These are phyloP conservation scores for Mesitornis unicolor DNA, from an alignment of 2,113 vertebrate species.

Conservation along the genomic window DNA sequence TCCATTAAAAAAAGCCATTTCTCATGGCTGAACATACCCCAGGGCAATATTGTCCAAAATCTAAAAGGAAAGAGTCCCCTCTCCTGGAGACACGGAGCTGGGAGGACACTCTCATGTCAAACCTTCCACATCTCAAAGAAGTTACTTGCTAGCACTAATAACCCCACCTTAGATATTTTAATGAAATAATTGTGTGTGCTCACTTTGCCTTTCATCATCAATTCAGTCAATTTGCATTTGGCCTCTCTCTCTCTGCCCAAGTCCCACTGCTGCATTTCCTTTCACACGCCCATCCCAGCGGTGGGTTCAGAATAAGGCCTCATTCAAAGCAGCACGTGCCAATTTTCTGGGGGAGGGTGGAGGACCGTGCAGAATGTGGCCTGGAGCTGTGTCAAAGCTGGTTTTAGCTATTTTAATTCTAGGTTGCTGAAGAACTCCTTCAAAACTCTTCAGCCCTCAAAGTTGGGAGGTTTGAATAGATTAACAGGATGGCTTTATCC, in stretches of 20 bases:
- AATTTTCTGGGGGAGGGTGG: not conserved
- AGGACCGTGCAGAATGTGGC: accelerated
- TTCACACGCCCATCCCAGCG: accelerated
- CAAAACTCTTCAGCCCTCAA: not conserved
- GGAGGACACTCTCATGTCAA: not conserved
- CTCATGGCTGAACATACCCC: not conserved
- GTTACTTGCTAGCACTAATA: not conserved
- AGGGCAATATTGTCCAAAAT: not conserved
- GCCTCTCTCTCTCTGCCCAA: not conserved
- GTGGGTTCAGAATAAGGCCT: not conserved
- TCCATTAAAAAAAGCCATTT: not conserved
- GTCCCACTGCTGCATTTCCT: accelerated
- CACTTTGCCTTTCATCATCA: not conserved
- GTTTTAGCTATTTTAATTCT: not conserved
- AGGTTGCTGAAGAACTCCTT: not conserved
- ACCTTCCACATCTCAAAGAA: not conserved
- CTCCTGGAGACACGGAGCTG: not conserved
- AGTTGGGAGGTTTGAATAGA: not conserved
- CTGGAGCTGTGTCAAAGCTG: not conserved
- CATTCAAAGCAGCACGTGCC: not conserved
- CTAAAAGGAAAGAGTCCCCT: not conserved
- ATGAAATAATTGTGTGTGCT: not conserved
- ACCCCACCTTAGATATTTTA: not conserved
- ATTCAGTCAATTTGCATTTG: not conserved
- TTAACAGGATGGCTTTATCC: not conserved